Evolutionary conservation across 1,140 invertebrate genomes (phyloP), one percentile per base, ranked within the genome.

Genomic region (Bombus terrestris): DNA sequence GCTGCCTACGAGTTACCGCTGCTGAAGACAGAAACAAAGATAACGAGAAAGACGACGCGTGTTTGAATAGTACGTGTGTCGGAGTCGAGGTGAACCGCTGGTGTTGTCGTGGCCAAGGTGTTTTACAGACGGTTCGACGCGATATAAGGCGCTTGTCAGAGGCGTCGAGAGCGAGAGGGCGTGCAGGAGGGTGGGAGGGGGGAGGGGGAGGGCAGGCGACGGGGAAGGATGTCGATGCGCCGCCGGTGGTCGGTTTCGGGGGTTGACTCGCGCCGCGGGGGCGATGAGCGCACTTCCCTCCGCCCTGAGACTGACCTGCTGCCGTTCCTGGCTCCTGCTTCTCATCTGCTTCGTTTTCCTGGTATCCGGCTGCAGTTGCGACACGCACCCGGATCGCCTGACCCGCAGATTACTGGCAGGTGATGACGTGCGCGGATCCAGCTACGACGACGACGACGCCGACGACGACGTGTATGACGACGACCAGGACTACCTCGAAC

Each of bases 231-330:
- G 94, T 95, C 94, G 94, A 95, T 95, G 94, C 93, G 93, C 93
- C 93, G 91, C 92, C 91, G 94, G 93, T 94, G 93, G 92, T 92
- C 93, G 94, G 94, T 95, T 95, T 94, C 93, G 93, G 94, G 94
- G 94, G 94, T 93, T 94, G 94, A 94, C 93, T 94, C 93, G 93
- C 94, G 95, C 94, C 94, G 93, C 92, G 94, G 93, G 94, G 95
- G 95, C 94, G 95, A 95, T 95, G 95, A 95, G 94, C 94, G 93
- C 92, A 92, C 89, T 94, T 95, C 94, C 93, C 92, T 93, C 93
- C 92, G 94, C 92, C 93, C 94, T 94, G 92, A 94, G 92, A 95
- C 92, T 93, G 91, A 93, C 92, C 92, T 93, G 92, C 92, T 93
- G 92, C 92, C 93, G 91, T 92, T 93, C 91, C 92, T 94, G 92